phyloP scores from a whole-genome alignment of 2,797 vertebrate species.

The Pogoniulus pusillus region DNA sequence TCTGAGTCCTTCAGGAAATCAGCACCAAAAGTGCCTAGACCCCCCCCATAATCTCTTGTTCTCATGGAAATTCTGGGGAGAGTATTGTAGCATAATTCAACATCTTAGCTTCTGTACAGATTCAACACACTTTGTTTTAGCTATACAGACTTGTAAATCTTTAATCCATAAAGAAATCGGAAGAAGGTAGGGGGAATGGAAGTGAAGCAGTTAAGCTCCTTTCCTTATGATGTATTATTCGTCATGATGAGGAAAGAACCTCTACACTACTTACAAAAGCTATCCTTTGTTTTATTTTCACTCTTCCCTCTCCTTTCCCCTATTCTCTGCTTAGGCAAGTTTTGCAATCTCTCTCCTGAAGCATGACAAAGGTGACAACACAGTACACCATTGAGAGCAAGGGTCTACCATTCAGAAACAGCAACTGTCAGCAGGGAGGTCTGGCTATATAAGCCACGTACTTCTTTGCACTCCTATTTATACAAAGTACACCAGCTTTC shows the following conservation, averaged over 20 bases:
- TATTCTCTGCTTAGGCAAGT: constrained; percentile 9
- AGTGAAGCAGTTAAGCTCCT: background rate
- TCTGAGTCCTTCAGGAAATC: background rate
- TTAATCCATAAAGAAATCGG: background rate
- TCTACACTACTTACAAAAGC: background rate
- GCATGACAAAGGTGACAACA: constrained; percentile 31
- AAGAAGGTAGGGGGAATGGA: background rate
- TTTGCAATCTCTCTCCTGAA: constrained; percentile 29
- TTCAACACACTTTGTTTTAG: background rate
- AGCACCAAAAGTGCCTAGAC: background rate
- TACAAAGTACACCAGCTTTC: background rate
- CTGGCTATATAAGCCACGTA: accelerated
- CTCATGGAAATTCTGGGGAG: background rate
- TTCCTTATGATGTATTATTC: background rate
- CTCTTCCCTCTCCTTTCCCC: constrained; percentile 27
- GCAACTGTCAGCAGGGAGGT: background rate
- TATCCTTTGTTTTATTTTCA: constrained; percentile 28
- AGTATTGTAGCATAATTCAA: background rate
- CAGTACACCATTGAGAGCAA: background rate
- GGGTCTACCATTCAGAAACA: background rate
- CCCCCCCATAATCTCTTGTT: background rate
- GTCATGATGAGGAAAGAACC: background rate
- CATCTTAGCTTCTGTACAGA: background rate
- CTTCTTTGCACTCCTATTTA: background rate
- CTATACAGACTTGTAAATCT: background rate